Evolutionary conservation across 1,140 invertebrate genomes (phyloP).

Genomic region (Psilanteris sp.): DNA sequence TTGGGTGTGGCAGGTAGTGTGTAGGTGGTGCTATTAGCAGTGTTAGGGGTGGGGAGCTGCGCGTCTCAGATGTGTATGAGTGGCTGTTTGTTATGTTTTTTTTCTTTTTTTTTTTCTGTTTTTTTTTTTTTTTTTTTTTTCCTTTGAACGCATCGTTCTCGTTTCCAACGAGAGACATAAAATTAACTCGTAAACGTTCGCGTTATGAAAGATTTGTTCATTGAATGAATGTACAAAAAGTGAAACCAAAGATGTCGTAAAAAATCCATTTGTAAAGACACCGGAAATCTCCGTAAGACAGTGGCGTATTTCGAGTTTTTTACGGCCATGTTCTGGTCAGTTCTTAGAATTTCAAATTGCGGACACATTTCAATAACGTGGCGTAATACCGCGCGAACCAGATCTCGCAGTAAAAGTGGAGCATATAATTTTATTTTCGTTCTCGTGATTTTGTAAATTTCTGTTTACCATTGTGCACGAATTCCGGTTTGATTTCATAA

Average conservation of each 20-base stretch:
- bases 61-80: no score
- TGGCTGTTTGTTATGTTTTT: no score
- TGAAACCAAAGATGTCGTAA: constrained; percentile 33
- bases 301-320: constrained; percentile 25
- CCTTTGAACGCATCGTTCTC: constrained; percentile 7
- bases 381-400: constrained; percentile 12
- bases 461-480: background rate
- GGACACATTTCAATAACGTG: constrained; percentile 9
- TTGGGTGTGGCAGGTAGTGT: no score
- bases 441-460: constrained; percentile 14
- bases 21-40: no score
- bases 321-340: constrained; percentile 1
- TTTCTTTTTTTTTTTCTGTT: no score
- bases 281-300: constrained; percentile 20
- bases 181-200: constrained; percentile 40
- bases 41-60: no score
- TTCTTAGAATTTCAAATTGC: constrained; percentile 26
- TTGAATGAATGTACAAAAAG: constrained; percentile 32
- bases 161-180: constrained; percentile 25
- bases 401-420: constrained; percentile 21
- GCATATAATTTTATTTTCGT: constrained; percentile 9
- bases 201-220: constrained; percentile 50
- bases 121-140: constrained; percentile 22
- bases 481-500: no score
- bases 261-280: constrained; percentile 31